These are phyloP conservation scores for Zosterops pallidus DNA, from an alignment of 2,113 vertebrate genomes.

Conservation along the genomic window DNA sequence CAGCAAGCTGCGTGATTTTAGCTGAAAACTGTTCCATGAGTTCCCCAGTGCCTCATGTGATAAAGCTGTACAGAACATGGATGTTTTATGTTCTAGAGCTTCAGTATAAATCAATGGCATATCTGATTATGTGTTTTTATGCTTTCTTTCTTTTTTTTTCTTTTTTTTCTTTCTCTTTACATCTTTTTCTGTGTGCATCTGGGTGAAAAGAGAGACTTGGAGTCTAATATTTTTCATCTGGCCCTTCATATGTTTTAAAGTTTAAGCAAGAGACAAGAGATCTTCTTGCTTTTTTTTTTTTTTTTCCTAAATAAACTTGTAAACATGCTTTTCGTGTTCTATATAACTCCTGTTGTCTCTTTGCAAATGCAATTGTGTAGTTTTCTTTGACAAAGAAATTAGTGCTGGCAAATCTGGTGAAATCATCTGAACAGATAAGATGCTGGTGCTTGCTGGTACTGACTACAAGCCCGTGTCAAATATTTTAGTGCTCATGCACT, in stretches of 20 bases:
- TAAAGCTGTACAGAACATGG: background rate
- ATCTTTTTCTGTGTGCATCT: background rate
- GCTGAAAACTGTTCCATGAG: background rate
- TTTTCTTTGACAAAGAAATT: background rate
- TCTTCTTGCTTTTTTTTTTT: background rate
- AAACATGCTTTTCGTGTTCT: conserved; percentile 18
- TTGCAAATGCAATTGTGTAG: background rate
- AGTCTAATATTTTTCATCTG: background rate
- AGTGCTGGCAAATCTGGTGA: background rate
- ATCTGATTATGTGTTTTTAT: background rate
- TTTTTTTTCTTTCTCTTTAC: background rate
- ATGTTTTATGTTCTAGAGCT: background rate
- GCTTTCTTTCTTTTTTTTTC: background rate
- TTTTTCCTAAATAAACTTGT: conserved; percentile 55
- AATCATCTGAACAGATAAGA: background rate
- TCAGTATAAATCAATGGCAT: background rate
- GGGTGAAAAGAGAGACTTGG: background rate
- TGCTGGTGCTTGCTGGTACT: background rate
- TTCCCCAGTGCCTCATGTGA: background rate
- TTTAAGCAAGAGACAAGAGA: conserved; percentile 14
- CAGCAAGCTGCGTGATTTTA: background rate
- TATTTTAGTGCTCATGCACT: background rate
- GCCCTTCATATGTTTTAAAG: background rate
- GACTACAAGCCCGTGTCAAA: background rate
- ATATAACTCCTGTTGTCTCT: conserved; percentile 44